Base-by-base conservation (phyloP, 2,888 invertebrate species). In the Callyntrura guangdongensis region DNA sequence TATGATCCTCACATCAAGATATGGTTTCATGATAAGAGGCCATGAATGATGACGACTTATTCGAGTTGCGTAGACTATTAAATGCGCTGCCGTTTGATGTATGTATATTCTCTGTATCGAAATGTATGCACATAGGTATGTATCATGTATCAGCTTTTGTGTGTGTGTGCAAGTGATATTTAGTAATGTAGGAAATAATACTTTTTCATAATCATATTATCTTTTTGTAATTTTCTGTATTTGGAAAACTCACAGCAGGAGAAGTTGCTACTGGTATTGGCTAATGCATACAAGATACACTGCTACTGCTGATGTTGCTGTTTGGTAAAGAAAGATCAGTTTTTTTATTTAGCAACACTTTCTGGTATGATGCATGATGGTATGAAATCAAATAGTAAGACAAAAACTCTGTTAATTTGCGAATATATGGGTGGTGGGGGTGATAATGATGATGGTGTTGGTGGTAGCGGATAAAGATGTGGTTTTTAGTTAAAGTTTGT, bases 241-340 rank as follows among this genome's bases (percentile, higher is more conserved):
- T 61, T 61, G 61, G 59, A 25, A 45, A 36, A n/a, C n/a, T 36
- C 36, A 36, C 69, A 69, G 69, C 45, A 69, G 69, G 69, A 45
- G 69, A 69, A 2, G 12, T 45, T 69, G 69, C 69, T 69, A 69
- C 69, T 69, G 69, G 69, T 69, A 69, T 69, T 69, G 69, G 36
- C 69, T 17, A 69, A 69, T 67, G 14, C 45, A 36, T n/a, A 59
- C 17, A 22, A 53, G n/a, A 53, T 53, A 53, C n/a, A n/a, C 56
- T 56, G 36, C 56, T 56, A 56, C 56, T n/a, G n/a, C n/a, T n/a
- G 6, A 2, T 36, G 6, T 6, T 36, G 36, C 2, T 36, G 36
- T 2, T 6, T 36, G 6, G 36, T 36, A 36, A 36, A 36, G 2
- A 36, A 36, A 36, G 36, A 36, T 36, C 2, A 36, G 6, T 36